phyloP scores from a whole-genome alignment of 2,888 invertebrate species.

The Meta bourneti region DNA sequence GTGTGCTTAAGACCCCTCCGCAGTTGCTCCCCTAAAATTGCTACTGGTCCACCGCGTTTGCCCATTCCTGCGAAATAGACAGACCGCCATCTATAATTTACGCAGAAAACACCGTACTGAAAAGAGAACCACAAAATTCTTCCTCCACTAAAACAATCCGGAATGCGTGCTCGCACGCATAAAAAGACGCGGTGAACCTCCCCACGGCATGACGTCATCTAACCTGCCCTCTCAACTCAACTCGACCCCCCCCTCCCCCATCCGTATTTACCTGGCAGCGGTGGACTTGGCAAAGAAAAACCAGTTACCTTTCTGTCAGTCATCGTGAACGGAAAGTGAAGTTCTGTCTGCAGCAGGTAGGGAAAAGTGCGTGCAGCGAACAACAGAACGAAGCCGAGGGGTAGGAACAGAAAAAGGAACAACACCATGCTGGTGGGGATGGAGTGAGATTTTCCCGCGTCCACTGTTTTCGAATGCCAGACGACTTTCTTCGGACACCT shows the following conservation, averaged over 20 bases:
- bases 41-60: too few species aligned
- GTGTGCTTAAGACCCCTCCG: too few species aligned
- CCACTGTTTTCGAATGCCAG: slow-evolving; percentile 36
- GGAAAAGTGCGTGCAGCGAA: slow-evolving; percentile 3
- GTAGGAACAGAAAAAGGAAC: slow-evolving; percentile 28
- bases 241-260: slow-evolving; percentile 2
- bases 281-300: slow-evolving; percentile 27
- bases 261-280: slow-evolving; percentile 38
- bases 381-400: slow-evolving; percentile 19
- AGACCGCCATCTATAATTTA: background rate
- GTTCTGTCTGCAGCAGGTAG: slow-evolving; percentile 21
- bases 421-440: slow-evolving; percentile 18
- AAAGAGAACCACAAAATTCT: background rate
- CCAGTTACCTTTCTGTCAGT: slow-evolving; percentile 48
- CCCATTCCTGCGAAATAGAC: too few species aligned
- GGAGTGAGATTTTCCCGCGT: slow-evolving; percentile 54
- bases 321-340: slow-evolving; percentile 51
- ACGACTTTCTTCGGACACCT: slow-evolving; percentile 47
- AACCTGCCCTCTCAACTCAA: slow-evolving; percentile 45
- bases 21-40: too few species aligned
- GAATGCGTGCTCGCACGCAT: slow-evolving; percentile 14
- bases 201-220: slow-evolving; percentile 38
- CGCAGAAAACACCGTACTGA: background rate
- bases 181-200: background rate
- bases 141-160: slow-evolving; percentile 22